Evolutionary conservation across 2,113 vertebrate species (phyloP).

Genomic region (Passer montanus): DNA sequence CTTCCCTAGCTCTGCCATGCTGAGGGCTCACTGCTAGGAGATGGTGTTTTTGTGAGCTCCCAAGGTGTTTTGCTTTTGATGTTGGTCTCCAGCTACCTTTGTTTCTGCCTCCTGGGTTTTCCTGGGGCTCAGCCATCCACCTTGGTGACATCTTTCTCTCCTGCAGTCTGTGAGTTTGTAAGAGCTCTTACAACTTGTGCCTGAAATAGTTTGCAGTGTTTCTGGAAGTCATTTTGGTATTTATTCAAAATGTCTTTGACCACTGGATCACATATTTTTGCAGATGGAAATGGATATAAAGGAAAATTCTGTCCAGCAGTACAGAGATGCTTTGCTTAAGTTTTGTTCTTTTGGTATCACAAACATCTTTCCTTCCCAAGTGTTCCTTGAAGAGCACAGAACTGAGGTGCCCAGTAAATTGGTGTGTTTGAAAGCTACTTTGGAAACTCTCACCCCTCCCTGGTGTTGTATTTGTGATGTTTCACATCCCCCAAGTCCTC

Average conservation of each 20-base stretch:
- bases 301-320: neutral
- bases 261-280: neutral
- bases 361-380: neutral
- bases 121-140: neutral
- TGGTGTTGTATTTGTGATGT: neutral
- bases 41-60: neutral
- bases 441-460: neutral
- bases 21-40: rapidly evolving
- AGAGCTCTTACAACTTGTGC: neutral
- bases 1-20: neutral
- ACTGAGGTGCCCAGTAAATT: neutral
- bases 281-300: neutral
- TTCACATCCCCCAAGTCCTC: neutral
- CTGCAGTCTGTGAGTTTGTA: neutral
- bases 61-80: neutral
- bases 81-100: neutral
- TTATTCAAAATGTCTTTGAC: neutral
- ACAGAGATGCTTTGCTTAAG: neutral
- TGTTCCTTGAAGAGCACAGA: neutral
- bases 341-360: neutral
- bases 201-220: neutral
- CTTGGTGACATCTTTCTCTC: neutral
- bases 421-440: neutral
- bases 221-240: neutral
- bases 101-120: neutral